phyloP scores from a whole-genome alignment of 2,797 vertebrate genomes.

The Pempheris klunzingeri region DNA sequence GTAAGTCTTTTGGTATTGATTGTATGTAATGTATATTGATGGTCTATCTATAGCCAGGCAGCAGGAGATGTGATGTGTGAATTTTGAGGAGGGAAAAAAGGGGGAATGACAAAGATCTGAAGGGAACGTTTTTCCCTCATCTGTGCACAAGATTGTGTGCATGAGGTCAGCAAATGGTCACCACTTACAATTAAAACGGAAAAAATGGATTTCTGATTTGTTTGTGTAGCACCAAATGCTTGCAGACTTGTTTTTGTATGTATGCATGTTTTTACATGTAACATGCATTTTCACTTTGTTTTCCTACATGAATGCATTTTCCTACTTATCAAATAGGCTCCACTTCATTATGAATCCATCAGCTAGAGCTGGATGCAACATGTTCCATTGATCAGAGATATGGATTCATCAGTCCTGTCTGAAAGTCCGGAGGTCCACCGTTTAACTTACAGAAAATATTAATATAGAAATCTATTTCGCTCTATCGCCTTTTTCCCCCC shows the following conservation, averaged over 20 bases:
- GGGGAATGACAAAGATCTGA: conserved; percentile 23
- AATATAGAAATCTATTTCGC: neutral
- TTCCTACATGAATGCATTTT: neutral
- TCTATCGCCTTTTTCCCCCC: neutral
- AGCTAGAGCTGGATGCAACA: neutral
- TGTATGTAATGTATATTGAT: no score
- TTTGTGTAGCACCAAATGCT: conserved; percentile 9
- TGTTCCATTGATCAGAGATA: neutral
- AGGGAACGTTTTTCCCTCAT: conserved; percentile 11
- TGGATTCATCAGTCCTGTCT: neutral
- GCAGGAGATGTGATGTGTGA: neutral
- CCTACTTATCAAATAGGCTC: no score
- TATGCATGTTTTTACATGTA: neutral
- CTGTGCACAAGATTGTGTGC: neutral
- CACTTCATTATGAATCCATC: neutral
- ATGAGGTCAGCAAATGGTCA: conserved; percentile 34
- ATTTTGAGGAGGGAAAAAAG: no score
- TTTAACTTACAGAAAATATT: neutral
- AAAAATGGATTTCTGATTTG: conserved; percentile 25
- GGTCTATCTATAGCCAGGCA: neutral
- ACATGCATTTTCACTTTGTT: neutral
- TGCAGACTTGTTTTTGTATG: neutral
- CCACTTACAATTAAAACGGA: no score
- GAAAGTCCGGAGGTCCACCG: neutral
- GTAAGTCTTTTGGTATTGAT: neutral